These are phyloP conservation scores for Lepidochrysops patricia DNA, from an alignment of 2,888 invertebrate species.

Conservation along the genomic window DNA sequence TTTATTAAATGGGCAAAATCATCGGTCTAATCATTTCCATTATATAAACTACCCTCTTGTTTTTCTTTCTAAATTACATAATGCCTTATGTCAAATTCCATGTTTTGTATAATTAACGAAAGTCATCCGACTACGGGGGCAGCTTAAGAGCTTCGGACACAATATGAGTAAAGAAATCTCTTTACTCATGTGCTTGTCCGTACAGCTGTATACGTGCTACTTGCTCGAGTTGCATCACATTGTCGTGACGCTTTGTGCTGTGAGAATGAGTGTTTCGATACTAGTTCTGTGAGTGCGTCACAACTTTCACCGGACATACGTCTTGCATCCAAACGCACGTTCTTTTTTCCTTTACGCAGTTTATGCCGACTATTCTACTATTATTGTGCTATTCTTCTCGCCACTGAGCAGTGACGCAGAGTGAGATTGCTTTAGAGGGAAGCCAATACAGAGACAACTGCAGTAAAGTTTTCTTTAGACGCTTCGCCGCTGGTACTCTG, in stretches of 20 bases:
- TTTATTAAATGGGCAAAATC: not conserved
- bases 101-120: too few species aligned
- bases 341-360: not conserved
- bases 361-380: not conserved
- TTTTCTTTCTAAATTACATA: too few species aligned
- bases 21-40: not conserved
- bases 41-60: too few species aligned
- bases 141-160: not conserved
- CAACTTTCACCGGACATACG: constrained; percentile 59
- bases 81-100: too few species aligned
- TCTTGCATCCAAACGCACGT: constrained; percentile 19
- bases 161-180: too few species aligned
- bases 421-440: too few species aligned
- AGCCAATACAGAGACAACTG: too few species aligned
- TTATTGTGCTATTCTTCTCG: not conserved
- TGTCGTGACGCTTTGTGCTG: not conserved
- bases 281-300: constrained; percentile 57
- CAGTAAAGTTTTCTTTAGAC: too few species aligned
- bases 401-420: too few species aligned
- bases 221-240: constrained; percentile 11
- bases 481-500: too few species aligned
- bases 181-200: not conserved
- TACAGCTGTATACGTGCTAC: not conserved
- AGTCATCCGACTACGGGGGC: too few species aligned
- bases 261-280: constrained; percentile 14